These are phyloP conservation scores for Sorex maritimensis DNA, from an alignment of 2,797 vertebrate genomes.

Conservation along the genomic window DNA sequence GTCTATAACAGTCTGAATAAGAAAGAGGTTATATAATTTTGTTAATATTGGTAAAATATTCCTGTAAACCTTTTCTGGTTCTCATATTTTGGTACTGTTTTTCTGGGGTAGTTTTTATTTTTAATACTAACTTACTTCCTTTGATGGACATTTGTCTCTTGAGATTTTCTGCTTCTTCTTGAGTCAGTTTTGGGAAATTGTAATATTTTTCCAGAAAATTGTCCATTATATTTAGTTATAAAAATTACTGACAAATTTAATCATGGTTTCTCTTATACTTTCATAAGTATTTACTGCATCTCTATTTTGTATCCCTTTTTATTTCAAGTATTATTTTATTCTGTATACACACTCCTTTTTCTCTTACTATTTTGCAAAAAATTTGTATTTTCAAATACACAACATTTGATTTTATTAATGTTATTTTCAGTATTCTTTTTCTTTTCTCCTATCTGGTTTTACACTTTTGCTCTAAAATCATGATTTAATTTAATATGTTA, in stretches of 20 bases:
- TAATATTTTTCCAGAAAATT: slow-evolving; percentile 51
- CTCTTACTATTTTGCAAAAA: neutral
- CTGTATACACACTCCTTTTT: neutral
- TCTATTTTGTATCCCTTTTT: neutral
- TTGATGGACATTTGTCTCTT: neutral
- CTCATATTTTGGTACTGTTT: neutral
- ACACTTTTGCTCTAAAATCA: slow-evolving; percentile 38
- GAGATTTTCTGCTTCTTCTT: slow-evolving; percentile 38
- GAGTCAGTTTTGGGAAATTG: slow-evolving; percentile 7
- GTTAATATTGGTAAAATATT: slow-evolving; percentile 19
- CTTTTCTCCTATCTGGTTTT: neutral
- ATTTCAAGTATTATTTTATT: slow-evolving; percentile 3
- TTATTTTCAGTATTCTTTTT: slow-evolving; percentile 5
- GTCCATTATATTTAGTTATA: neutral
- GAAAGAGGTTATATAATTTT: neutral
- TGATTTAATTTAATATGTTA: slow-evolving; percentile 18
- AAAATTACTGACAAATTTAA: neutral
- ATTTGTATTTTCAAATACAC: neutral
- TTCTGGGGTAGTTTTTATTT: neutral
- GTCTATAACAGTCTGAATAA: slow-evolving; percentile 11
- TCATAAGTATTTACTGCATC: slow-evolving; percentile 3
- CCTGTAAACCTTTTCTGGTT: neutral
- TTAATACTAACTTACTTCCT: neutral
- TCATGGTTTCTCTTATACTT: slow-evolving; percentile 2
- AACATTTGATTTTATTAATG: slow-evolving; percentile 42